Evolutionary conservation across 2,113 vertebrate genomes (phyloP).

Genomic region (Archilochus colubris): DNA sequence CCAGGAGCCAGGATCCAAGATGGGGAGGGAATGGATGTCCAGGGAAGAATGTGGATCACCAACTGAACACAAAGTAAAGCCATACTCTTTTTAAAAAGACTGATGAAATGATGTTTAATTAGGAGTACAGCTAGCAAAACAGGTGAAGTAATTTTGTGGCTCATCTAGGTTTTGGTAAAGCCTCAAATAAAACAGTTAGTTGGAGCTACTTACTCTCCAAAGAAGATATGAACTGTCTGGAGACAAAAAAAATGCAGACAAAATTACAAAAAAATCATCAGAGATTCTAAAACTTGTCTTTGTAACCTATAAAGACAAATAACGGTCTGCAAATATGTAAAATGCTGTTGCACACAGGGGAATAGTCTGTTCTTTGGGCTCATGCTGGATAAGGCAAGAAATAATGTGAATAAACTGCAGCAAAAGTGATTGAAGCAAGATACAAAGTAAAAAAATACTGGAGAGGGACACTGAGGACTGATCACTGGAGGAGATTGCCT

Average conservation of each 20-base stretch:
- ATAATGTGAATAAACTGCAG: background rate
- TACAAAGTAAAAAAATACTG: background rate
- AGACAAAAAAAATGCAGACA: background rate
- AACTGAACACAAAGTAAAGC: background rate
- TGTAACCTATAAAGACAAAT: background rate
- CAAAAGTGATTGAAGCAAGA: background rate
- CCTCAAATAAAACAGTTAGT: background rate
- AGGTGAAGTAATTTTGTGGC: background rate
- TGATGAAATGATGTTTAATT: background rate
- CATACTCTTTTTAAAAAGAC: background rate
- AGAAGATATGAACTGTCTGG: background rate
- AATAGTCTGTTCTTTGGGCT: slow-evolving; percentile 23
- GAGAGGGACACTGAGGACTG: background rate
- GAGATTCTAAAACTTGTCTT: background rate
- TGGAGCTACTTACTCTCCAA: background rate
- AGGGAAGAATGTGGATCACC: background rate
- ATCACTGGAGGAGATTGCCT: background rate
- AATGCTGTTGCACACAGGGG: background rate
- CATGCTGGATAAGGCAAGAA: background rate
- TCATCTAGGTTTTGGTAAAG: background rate
- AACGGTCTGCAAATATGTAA: background rate
- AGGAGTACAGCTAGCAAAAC: background rate
- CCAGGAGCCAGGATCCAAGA: background rate
- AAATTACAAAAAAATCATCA: background rate
- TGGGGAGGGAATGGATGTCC: background rate